Percentiles rank a stretch among this genome's conserved stretches.
phyloP scores from a whole-genome alignment of 2,113 vertebrate genomes.

The Lepisosteus osseus region DNA sequence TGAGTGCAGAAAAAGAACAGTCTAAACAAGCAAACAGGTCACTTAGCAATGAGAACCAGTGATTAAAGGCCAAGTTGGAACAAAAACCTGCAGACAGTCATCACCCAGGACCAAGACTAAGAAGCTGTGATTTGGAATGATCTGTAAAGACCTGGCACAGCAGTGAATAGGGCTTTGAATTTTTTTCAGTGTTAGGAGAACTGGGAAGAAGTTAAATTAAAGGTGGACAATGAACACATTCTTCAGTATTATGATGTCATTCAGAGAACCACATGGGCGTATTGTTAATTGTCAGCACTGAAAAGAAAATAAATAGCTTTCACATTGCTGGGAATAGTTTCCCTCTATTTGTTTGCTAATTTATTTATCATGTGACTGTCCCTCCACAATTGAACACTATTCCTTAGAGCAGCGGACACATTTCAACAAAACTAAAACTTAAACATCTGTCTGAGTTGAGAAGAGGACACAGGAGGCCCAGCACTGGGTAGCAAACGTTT shows the following conservation, averaged over 20 bases:
- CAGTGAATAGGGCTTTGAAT: too few relatives aligned
- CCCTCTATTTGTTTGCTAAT: neutral
- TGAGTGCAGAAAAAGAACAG: too few relatives aligned
- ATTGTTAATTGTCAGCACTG: slow-evolving; percentile 3
- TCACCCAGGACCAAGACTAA: too few relatives aligned
- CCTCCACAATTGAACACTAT: neutral
- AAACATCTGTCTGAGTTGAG: neutral
- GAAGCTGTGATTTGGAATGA: too few relatives aligned
- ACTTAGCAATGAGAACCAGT: too few relatives aligned
- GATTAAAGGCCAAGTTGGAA: too few relatives aligned
- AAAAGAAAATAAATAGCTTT: neutral
- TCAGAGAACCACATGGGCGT: neutral
- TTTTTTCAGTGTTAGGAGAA: too few relatives aligned
- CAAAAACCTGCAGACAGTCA: too few relatives aligned
- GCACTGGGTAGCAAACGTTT: too few relatives aligned
- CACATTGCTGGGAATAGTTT: neutral
- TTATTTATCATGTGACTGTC: neutral
- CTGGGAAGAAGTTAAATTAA: neutral
- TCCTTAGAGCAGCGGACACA: neutral
- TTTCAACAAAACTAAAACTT: neutral
- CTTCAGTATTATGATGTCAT: neutral
- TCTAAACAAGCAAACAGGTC: too few relatives aligned
- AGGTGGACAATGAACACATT: slow-evolving; percentile 3
- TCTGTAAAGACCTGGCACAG: too few relatives aligned
- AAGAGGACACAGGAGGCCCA: too few relatives aligned